A percentile compares a stretch with the other conserved stretches of the same genome.
Evolutionary conservation across 2,797 vertebrate genomes (phyloP).

Genomic region (Falco novaeseelandiae): DNA sequence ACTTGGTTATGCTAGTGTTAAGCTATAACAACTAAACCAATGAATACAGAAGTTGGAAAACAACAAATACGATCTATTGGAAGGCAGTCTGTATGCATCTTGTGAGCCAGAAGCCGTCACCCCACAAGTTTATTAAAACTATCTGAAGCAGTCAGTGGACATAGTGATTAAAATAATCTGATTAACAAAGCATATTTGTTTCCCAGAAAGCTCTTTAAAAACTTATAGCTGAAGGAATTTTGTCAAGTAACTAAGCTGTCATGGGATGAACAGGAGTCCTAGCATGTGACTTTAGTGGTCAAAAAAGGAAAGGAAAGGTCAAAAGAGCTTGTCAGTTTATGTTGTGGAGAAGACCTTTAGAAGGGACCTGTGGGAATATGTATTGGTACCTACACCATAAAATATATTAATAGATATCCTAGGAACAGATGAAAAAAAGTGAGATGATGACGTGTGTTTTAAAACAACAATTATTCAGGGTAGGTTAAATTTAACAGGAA

Average conservation of each 20-base stretch:
- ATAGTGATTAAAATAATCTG: neutral
- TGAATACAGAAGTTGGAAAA: neutral
- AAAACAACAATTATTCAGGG: neutral
- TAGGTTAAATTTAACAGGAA: neutral
- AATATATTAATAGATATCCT: neutral
- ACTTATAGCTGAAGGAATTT: too few species aligned
- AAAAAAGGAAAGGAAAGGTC: neutral
- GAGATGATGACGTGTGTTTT: neutral
- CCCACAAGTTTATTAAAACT: neutral
- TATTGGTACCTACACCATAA: too few species aligned
- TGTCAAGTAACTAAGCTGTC: neutral
- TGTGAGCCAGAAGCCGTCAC: neutral
- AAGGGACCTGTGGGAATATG: neutral
- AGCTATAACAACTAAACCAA: neutral
- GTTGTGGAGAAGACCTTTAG: neutral
- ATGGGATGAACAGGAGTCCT: neutral
- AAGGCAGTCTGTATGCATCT: neutral
- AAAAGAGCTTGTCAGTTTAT: neutral
- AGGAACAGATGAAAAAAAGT: neutral
- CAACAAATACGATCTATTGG: neutral
- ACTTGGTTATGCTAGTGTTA: neutral
- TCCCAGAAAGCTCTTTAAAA: neutral
- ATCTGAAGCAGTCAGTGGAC: neutral
- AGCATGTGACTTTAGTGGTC: neutral
- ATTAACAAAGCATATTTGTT: neutral